A percentile compares a stretch with the other conserved stretches of the same genome.
Evolutionary conservation across 2,113 vertebrate species (phyloP).

Genomic region (Hystrix cristata): DNA sequence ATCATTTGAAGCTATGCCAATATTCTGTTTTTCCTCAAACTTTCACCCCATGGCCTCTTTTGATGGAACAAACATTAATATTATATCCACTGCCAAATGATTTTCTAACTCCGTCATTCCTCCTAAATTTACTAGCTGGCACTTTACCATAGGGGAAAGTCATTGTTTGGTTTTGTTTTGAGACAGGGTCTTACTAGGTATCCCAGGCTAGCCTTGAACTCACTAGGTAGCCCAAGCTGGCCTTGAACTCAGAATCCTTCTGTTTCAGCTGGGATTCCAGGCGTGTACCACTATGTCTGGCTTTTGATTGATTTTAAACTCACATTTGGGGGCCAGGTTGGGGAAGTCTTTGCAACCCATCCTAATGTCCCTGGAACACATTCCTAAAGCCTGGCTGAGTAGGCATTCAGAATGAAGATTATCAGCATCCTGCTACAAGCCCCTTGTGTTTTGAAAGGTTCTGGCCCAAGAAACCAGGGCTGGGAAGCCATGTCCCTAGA

Average conservation of each 20-base stretch:
- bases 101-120: constrained; percentile 14
- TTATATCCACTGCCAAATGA: not conserved
- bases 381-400: not conserved
- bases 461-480: constrained; percentile 79
- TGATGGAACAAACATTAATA: constrained; percentile 30
- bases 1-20: not conserved
- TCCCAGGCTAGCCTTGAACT: not conserved
- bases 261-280: not conserved
- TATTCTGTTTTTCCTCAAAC: constrained; percentile 40
- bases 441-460: constrained; percentile 41
- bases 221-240: not conserved
- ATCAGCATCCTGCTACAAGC: constrained; percentile 42
- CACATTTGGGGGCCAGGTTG: not conserved
- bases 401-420: constrained; percentile 1
- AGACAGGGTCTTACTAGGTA: not conserved
- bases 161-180: not conserved
- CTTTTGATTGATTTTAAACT: constrained; percentile 3
- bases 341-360: not conserved
- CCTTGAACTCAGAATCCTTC: not conserved
- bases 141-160: not conserved
- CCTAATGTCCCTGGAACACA: not conserved
- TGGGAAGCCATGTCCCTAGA: constrained; percentile 73
- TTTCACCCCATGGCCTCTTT: not conserved
- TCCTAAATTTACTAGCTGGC: not conserved
- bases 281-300: not conserved